Base-by-base conservation (phyloP, 2,797 vertebrate species). In the Muscicapa comitata region DNA sequence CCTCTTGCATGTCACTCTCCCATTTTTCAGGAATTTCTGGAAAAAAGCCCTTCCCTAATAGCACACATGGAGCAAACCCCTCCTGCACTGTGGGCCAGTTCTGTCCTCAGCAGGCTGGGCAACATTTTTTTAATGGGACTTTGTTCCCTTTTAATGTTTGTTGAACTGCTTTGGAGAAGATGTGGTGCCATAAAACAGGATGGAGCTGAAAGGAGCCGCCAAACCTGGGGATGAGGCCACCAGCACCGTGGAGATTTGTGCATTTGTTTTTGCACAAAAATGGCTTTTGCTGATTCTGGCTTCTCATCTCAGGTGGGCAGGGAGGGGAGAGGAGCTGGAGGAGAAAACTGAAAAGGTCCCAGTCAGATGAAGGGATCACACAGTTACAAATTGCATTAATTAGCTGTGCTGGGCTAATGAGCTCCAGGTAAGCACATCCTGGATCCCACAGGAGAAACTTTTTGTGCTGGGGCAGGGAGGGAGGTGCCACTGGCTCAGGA, bases 101-200 rank as follows among this genome's bases (percentile, higher is more conserved):
- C 76, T 66, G 72, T 45, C 53, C 53, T 66, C 48, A 37, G 4
- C 47, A 55, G 24, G 5, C 16, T 14, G 57, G 40, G 20, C 17
- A n/a, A 0, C 4, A 3, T 14, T 16, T 7, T 48, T 65, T 17
- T 13, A 0, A 14, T 38, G 24, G 17, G 38, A 7, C 23, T 35
- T 65, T 40, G 12, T 19, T 47, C 26, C 18, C 1, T 1, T 33
- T 37, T 13, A 6, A 1, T 5, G 5, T 47, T 29, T 68, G 29
- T 24, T 35, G 47, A 35, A 10, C 19, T 40, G 24, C 10, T 0
- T 17, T 35, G 40, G 45, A 68, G 14, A 48, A 1, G 7, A 26
- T 21, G 33, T 7, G 25, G 6, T 78, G 81, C 50, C 8, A 8
- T 6, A 25, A 47, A 77, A 15, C 0, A 48, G 37, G 72, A 48